Evolutionary conservation across 2,888 invertebrate species (phyloP), one percentile per base, ranked within the genome.

Genomic region (Notocelia uddmanniana): DNA sequence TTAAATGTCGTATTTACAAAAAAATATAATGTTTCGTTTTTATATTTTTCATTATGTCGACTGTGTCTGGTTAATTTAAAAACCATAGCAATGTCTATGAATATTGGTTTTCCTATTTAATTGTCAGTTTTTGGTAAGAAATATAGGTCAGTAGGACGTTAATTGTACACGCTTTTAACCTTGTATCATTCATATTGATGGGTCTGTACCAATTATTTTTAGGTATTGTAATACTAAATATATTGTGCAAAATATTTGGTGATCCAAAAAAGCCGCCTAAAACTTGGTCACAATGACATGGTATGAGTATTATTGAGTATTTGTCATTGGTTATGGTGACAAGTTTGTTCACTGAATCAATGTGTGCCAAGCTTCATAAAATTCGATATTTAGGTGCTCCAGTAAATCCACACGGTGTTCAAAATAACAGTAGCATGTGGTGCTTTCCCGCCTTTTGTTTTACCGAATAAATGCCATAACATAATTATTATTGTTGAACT

Each of bases 381-480:
- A 59, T 50, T 48, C 15, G 15, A 52, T n/a, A 31, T 63, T n/a
- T 52, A 63, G 31, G 63, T 63, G 63, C 34, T 34, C 50, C 31
- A 63, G 6, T 13, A 13, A 19, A 52, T 13, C 52, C 63, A 63
- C 50, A 31, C 34, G 8, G 63, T 63, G 63, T 63, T 63, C 63
- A 34, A 63, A 63, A 63, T 34, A 52, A 15, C 50, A 52, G 18
- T 52, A 52, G 63, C 3, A 31, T 63, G 52, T 21, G 50, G 50
- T 63, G 63, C 63, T 31, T 62, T 60, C 23, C 60, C 23, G 45
- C 23, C 21, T 23, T 23, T 23, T 23, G 41, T 45, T 23, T 31
- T 5, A 41, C 59, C 9, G 37, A 37, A 26, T 10, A 23, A 45
- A 23, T 45, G 19, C 59, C n/a, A 45, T 23, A 19, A n/a, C n/a